Conservation (phyloP, 2,113 vertebrate species). For the Garra rufa region DNA sequence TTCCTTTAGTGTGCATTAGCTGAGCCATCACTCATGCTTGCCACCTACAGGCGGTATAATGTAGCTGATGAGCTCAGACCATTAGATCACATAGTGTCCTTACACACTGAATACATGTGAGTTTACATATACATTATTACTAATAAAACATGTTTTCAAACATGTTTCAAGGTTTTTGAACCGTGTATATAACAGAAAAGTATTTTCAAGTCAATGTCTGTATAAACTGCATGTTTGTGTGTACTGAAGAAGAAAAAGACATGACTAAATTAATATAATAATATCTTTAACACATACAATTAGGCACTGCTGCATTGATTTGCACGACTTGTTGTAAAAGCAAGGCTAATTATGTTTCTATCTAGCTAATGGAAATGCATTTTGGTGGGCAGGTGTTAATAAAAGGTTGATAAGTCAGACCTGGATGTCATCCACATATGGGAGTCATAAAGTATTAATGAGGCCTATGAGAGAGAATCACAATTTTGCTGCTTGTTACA, state of each 20-base stretch:
- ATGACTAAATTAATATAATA: background rate
- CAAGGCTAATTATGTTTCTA: background rate
- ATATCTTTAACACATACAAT: background rate
- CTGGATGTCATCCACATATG: background rate
- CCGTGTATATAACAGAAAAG: background rate
- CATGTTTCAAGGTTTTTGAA: background rate
- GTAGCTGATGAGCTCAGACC: constrained; percentile 44
- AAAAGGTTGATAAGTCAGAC: background rate
- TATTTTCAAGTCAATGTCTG: background rate
- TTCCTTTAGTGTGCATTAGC: constrained; percentile 59
- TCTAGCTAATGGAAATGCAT: constrained; percentile 13
- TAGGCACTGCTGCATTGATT: background rate
- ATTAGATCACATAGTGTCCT: background rate
- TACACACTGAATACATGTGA: background rate
- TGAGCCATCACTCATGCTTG: constrained; percentile 57
- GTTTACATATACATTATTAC: background rate
- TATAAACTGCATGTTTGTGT: background rate
- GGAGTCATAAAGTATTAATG: background rate
- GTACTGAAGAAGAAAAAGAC: background rate
- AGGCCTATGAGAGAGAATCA: background rate
- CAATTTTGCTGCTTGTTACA: background rate
- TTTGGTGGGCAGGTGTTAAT: constrained; percentile 15
- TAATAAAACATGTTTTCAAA: background rate
- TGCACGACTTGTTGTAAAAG: background rate
- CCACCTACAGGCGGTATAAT: constrained; percentile 56